A percentile compares a stretch with the other conserved stretches of the same genome.
Conservation (phyloP, 1,140 invertebrate species). For the Drosophila athabasca region DNA sequence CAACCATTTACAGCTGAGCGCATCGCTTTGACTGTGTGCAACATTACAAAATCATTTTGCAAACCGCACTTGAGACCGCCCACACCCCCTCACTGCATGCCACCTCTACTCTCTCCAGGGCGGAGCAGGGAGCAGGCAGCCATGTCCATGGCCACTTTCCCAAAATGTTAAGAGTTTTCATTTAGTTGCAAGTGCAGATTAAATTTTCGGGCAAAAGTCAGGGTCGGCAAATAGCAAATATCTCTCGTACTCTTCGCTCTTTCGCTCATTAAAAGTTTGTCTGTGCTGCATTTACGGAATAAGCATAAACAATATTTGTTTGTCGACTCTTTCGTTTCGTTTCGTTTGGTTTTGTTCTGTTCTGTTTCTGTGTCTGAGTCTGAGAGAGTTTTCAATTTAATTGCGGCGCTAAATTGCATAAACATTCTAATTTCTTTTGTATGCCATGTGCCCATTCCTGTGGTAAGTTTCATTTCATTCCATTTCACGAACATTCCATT, state of each 20-base stretch:
- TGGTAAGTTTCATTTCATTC: neutral
- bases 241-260: neutral
- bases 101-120: neutral
- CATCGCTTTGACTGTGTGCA: constrained; percentile 68
- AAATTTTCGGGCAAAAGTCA: constrained; percentile 58
- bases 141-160: too few relatives aligned
- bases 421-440: constrained; percentile 16
- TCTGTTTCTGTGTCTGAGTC: neutral
- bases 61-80: constrained; percentile 54
- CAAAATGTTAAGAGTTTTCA: constrained; percentile 25
- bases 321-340: neutral
- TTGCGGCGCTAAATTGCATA: constrained; percentile 46
- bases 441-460: neutral
- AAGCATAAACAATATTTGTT: constrained; percentile 50
- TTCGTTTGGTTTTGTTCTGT: neutral
- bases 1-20: constrained; percentile 75
- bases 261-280: constrained; percentile 70
- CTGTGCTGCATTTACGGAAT: constrained; percentile 33
- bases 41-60: constrained; percentile 79
- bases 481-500: too few relatives aligned
- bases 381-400: constrained; percentile 29
- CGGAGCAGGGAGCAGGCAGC: too few relatives aligned
- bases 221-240: too few relatives aligned
- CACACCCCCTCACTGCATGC: too few relatives aligned
- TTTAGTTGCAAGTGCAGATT: constrained; percentile 65